Evolutionary conservation across 2,888 invertebrate genomes (phyloP).

Genomic region (Acanthoscelides obtectus): DNA sequence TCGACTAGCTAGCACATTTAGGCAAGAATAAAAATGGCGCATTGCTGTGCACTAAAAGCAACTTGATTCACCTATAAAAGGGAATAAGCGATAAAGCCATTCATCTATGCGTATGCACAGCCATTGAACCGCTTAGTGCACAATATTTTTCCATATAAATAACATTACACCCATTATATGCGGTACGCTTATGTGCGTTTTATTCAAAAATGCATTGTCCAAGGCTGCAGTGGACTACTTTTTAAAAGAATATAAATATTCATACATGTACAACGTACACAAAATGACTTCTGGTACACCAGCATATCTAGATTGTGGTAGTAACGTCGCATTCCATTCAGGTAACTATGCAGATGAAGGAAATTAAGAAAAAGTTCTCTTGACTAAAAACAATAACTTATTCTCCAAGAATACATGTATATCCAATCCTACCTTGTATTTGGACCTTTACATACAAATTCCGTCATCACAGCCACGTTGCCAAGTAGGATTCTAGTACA

Average conservation of each 20-base stretch:
- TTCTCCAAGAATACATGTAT: no score
- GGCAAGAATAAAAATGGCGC: neutral
- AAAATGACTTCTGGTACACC: neutral
- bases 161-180: neutral
- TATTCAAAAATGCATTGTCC: neutral
- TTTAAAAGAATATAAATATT: neutral
- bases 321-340: neutral
- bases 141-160: neutral
- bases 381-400: no score
- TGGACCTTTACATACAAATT: no score
- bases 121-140: neutral
- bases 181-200: neutral
- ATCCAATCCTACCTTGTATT: no score
- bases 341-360: no score
- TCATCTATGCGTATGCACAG: neutral
- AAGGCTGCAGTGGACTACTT: neutral
- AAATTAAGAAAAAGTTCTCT: no score
- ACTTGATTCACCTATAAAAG: neutral
- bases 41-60: neutral
- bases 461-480: no score
- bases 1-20: no score
- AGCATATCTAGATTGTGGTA: neutral
- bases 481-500: no score
- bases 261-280: neutral
- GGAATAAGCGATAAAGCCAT: neutral